A percentile compares a stretch with the other conserved stretches of the same genome.
phyloP scores from a whole-genome alignment of 2,113 vertebrate species.

The Porphyrio hochstetteri region DNA sequence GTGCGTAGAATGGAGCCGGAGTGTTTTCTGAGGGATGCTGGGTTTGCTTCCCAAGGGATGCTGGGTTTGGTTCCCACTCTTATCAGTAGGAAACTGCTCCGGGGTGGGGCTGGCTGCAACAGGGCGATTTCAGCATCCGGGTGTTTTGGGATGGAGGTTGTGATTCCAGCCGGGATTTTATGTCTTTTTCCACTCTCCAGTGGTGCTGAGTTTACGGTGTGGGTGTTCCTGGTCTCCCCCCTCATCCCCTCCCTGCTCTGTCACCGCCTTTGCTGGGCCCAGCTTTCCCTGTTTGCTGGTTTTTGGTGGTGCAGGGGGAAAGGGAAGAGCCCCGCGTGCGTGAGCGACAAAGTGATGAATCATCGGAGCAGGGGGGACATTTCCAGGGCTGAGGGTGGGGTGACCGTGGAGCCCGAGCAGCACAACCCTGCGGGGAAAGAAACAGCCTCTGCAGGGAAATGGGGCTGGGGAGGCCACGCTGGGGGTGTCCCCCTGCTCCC shows the following conservation, averaged over 20 bases:
- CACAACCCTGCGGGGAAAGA: not conserved
- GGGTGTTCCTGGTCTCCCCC: not conserved
- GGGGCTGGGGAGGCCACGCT: not conserved
- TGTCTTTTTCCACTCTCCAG: constrained; percentile 12
- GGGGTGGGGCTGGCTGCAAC: constrained; percentile 28
- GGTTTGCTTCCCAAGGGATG: not conserved
- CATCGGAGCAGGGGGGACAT: not conserved
- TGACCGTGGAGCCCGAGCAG: not conserved
- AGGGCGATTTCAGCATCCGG: constrained; percentile 39
- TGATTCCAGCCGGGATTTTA: not conserved
- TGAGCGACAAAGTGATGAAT: not conserved
- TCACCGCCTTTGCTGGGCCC: not conserved
- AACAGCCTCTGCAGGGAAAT: not conserved
- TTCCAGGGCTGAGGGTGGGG: not conserved
- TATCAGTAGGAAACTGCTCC: constrained; percentile 62
- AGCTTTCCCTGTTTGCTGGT: not conserved
- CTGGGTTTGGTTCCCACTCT: not conserved
- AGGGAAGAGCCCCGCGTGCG: not conserved
- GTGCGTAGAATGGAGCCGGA: not conserved
- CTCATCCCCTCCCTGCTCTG: not conserved
- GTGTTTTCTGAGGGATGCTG: not conserved
- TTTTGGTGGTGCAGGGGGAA: not conserved
- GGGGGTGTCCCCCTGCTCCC: too few relatives aligned
- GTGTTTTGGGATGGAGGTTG: constrained; percentile 16
- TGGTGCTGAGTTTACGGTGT: not conserved